Base-by-base conservation (phyloP, 2,888 invertebrate genomes). In the Apotomis betuletana region DNA sequence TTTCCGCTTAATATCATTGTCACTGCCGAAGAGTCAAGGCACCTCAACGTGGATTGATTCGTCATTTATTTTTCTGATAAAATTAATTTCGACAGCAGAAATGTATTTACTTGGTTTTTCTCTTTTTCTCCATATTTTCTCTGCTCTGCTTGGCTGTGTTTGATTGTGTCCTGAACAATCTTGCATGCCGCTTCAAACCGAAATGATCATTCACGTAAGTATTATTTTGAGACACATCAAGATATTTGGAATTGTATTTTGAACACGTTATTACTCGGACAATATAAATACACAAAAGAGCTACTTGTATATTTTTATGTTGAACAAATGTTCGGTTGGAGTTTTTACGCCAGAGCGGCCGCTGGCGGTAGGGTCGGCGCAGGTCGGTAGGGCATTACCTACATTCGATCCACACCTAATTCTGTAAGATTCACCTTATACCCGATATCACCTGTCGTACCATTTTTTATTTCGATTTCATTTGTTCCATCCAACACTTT, bases 101-200 rank as follows among this genome's bases (percentile, higher is more conserved):
- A 92, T 95, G 94, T 95, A 95, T 95, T 95, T 94, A 95, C 94
- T 95, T 95, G 93, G 95, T 95, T 95, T 95, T 95, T 95, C 94
- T 95, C 95, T 95, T 95, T 92, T 95, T 95, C 95, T 95, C 94
- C 95, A 95, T 95, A 94, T 95, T 94, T 96, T 95, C 95, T 96
- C 95, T 95, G 96, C 96, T 96, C 96, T 96, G 96, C 96, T 96
- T 96, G 95, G 94, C 95, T 95, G 95, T 96, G 95, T 95, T 95
- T 96, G 96, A 96, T 96, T 96, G 95, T 95, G 95, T 95, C 95
- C 95, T 94, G 95, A 95, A 95, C 95, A 95, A 95, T 94, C 94
- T 94, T 94, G 95, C 95, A 96, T 95, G 95, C 95, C 94, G 95
- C 95, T 95, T 95, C 95, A 94, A 94, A 94, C 93, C 94, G 94